A percentile compares a stretch with the other conserved stretches of the same genome.
Evolutionary conservation across 2,888 invertebrate genomes (phyloP).

Genomic region (Meteorus colon): DNA sequence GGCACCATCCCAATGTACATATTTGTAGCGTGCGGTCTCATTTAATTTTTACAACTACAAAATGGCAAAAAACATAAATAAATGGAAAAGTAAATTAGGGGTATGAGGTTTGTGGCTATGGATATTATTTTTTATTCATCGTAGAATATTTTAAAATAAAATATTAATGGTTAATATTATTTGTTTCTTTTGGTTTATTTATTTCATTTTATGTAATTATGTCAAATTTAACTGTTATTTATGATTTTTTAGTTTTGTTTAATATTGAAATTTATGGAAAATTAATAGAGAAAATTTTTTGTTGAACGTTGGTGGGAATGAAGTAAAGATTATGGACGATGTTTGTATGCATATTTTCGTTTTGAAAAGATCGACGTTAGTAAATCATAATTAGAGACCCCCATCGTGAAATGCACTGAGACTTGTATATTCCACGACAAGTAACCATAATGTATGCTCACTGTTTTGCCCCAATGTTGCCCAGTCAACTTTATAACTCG

Average conservation of each 20-base stretch:
- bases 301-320: not conserved
- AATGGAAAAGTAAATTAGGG: not conserved
- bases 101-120: not conserved
- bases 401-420: slow-evolving; percentile 34
- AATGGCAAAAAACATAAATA: slow-evolving; percentile 33
- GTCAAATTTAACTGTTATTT: not conserved
- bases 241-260: not conserved
- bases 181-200: no score
- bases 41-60: slow-evolving; percentile 42
- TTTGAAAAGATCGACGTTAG: slow-evolving; percentile 43
- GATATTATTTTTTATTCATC: not conserved
- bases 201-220: no score
- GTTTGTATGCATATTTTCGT: not conserved
- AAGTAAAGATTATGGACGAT: not conserved
- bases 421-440: slow-evolving; percentile 45
- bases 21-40: slow-evolving; percentile 36
- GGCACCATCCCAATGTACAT: slow-evolving; percentile 32
- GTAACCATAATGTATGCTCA: slow-evolving; percentile 49
- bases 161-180: no score
- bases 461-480: slow-evolving; percentile 41
- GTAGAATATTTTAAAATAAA: not conserved
- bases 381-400: slow-evolving; percentile 50
- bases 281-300: not conserved
- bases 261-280: not conserved
- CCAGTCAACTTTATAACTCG: slow-evolving; percentile 43